Evolutionary conservation across 2,888 invertebrate genomes (phyloP).

Genomic region (Biston betularia): DNA sequence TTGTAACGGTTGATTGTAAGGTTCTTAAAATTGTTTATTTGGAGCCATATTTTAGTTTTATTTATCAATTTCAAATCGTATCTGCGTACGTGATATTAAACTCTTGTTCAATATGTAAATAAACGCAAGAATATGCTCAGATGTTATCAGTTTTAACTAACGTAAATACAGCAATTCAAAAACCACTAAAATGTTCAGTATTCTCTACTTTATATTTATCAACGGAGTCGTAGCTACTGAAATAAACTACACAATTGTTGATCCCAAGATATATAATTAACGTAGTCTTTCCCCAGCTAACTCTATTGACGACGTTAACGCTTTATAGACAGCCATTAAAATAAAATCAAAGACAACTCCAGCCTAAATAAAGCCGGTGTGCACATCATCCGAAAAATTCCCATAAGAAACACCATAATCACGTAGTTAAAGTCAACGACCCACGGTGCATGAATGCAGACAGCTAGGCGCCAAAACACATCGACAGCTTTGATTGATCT

Average conservation of each 20-base stretch:
- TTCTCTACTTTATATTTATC: not conserved
- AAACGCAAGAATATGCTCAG: not conserved
- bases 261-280: not conserved
- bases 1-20: slow-evolving; percentile 19
- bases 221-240: not conserved
- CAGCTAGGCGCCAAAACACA: slow-evolving; percentile 74
- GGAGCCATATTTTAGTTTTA: slow-evolving; percentile 3
- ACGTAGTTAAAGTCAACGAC: slow-evolving; percentile 59
- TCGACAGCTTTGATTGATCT: slow-evolving; percentile 71
- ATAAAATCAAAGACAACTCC: slow-evolving; percentile 23
- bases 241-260: not conserved
- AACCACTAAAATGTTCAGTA: not conserved
- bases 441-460: slow-evolving; percentile 64
- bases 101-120: not conserved
- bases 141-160: not conserved
- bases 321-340: slow-evolving; percentile 17
- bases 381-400: slow-evolving; percentile 31
- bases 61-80: slow-evolving; percentile 7
- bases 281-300: not conserved
- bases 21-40: slow-evolving; percentile 12
- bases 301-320: slow-evolving; percentile 6
- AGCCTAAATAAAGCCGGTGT: slow-evolving; percentile 15
- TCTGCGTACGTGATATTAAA: not conserved
- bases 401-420: slow-evolving; percentile 38
- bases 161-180: not conserved